A percentile compares a stretch with the other conserved stretches of the same genome.
Conservation (phyloP, 2,797 vertebrate genomes). For the Macropodus opercularis region DNA sequence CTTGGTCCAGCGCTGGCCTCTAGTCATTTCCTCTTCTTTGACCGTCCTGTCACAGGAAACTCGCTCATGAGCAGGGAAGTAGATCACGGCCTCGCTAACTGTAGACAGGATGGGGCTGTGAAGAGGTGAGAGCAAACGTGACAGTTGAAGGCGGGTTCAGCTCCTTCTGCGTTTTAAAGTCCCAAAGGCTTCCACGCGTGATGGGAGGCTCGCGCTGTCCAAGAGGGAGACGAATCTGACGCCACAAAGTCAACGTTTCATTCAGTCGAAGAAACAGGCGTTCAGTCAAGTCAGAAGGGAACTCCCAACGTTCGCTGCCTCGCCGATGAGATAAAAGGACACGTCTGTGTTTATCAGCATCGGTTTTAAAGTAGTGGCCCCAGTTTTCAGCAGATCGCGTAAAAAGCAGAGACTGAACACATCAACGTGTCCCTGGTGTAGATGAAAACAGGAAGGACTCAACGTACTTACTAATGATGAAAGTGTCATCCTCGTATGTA, state of each 20-base stretch:
- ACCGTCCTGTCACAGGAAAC: slow-evolving; percentile 20
- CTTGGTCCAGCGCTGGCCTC: slow-evolving; percentile 14
- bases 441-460: too few species aligned
- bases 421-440: background rate
- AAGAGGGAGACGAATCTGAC: slow-evolving; percentile 4
- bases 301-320: slow-evolving; percentile 17
- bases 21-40: slow-evolving; percentile 4
- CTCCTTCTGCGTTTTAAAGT: too few species aligned
- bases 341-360: slow-evolving; percentile 3
- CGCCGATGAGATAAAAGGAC: slow-evolving; percentile 17
- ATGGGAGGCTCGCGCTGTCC: too few species aligned
- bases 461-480: too few species aligned
- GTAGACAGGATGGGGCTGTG: slow-evolving; percentile 5
- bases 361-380: slow-evolving; percentile 3
- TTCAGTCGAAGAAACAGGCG: slow-evolving; percentile 25
- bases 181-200: too few species aligned
- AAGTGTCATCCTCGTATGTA: too few species aligned
- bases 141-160: background rate
- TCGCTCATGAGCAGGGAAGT: slow-evolving; percentile 21
- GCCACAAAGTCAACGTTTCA: background rate
- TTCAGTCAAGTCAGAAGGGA: slow-evolving; percentile 25
- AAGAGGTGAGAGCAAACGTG: background rate
- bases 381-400: background rate
- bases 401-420: background rate
- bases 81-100: slow-evolving; percentile 42